These are phyloP conservation scores for Amiota mariae DNA, from an alignment of 2,888 invertebrate species.

Conservation along the genomic window DNA sequence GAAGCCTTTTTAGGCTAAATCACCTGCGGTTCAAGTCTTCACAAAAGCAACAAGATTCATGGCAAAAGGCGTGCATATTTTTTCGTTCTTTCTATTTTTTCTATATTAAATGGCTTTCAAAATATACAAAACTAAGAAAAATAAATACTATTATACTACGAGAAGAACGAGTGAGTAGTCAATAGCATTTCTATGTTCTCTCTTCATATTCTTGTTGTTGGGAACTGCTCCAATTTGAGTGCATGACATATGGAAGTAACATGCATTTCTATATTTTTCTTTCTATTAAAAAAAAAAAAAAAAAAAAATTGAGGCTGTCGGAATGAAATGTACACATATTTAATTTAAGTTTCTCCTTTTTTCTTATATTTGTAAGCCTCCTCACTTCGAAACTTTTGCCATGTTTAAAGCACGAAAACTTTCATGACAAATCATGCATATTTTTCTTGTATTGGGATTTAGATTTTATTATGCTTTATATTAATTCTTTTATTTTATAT, in stretches of 20 bases:
- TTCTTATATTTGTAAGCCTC: not conserved
- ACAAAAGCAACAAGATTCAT: not conserved
- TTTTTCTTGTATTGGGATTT: not conserved
- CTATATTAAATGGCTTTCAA: no score
- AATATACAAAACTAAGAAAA: no score
- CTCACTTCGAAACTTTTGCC: not conserved
- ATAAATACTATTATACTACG: no score
- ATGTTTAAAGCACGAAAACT: not conserved
- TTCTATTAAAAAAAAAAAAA: no score
- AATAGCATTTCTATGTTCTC: not conserved
- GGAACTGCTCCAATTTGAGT: not conserved
- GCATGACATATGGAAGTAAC: not conserved
- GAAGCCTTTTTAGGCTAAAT: conserved; percentile 6
- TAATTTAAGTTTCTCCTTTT: not conserved
- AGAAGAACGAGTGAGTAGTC: not conserved
- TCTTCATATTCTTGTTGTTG: not conserved
- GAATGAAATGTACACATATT: not conserved
- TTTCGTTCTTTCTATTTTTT: no score
- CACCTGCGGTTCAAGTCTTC: not conserved
- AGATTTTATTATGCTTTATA: no score
- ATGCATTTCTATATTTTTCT: no score
- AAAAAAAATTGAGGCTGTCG: no score
- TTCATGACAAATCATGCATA: conserved; percentile 3
- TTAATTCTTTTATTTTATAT: no score
- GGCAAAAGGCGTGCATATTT: not conserved